Evolutionary conservation across 2,888 invertebrate genomes (phyloP).

Genomic region (Aproaerema taeniolella): DNA sequence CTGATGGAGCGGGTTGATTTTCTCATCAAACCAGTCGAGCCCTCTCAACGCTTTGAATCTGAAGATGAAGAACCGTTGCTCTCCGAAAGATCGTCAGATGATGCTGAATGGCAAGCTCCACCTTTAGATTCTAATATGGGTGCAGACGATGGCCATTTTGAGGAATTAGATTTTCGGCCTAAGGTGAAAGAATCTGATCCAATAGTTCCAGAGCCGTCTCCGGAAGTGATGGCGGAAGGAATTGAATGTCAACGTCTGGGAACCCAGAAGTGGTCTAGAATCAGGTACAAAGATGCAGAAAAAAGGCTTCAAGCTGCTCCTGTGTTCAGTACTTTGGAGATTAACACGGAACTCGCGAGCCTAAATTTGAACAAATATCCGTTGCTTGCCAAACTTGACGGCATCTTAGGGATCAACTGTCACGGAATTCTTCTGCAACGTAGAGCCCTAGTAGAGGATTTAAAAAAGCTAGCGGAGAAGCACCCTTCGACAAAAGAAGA

Average conservation of each 20-base stretch:
- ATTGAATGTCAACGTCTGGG: background rate
- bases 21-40: too few relatives aligned
- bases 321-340: conserved; percentile 1
- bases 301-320: conserved; percentile 16
- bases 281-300: conserved; percentile 16
- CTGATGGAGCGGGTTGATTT: too few relatives aligned
- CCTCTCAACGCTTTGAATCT: background rate
- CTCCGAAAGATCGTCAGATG: background rate
- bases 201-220: background rate
- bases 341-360: conserved; percentile 3
- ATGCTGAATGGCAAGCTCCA: background rate
- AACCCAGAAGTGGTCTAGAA: background rate
- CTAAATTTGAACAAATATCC: background rate
- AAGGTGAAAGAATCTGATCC: background rate
- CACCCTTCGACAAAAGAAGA: conserved; percentile 8
- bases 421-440: conserved; percentile 1
- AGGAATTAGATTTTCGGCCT: background rate
- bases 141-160: too few relatives aligned
- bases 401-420: background rate
- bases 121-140: too few relatives aligned
- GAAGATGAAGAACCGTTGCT: background rate
- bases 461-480: conserved; percentile 8
- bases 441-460: background rate
- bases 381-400: background rate
- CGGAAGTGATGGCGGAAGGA: background rate